phyloP scores from a whole-genome alignment of 2,797 vertebrate species.

The Choloepus didactylus region DNA sequence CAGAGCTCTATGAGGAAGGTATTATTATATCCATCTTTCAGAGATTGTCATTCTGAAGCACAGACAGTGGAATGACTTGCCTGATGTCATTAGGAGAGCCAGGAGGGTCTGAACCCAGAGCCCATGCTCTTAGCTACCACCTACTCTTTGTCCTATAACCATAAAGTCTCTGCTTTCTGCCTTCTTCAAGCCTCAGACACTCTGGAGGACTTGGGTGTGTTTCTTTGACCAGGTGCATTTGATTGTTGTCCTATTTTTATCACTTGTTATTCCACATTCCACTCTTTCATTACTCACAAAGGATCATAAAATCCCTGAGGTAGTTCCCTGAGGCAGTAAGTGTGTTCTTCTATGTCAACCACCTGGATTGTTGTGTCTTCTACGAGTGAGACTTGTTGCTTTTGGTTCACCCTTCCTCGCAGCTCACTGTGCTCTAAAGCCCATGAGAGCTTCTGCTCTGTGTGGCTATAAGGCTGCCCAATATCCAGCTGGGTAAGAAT shows the following conservation, averaged over 20 bases:
- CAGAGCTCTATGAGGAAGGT: neutral
- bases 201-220: fast-evolving
- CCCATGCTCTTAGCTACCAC: neutral
- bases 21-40: neutral
- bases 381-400: neutral
- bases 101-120: neutral
- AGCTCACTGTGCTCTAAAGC: neutral
- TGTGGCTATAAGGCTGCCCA: neutral
- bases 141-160: neutral
- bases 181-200: neutral
- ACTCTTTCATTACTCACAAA: neutral
- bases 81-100: neutral
- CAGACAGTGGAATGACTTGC: neutral
- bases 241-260: neutral
- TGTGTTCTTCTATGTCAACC: neutral
- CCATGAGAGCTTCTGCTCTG: neutral
- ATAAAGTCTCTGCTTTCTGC: neutral
- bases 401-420: neutral
- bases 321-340: too few species aligned
- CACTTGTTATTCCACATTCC: neutral
- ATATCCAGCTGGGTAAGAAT: too few species aligned
- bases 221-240: neutral
- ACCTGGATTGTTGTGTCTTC: neutral
- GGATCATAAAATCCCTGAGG: neutral
- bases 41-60: neutral